These are phyloP conservation scores for Barypeithes pellucidus DNA, from an alignment of 2,888 invertebrate species.

Conservation along the genomic window DNA sequence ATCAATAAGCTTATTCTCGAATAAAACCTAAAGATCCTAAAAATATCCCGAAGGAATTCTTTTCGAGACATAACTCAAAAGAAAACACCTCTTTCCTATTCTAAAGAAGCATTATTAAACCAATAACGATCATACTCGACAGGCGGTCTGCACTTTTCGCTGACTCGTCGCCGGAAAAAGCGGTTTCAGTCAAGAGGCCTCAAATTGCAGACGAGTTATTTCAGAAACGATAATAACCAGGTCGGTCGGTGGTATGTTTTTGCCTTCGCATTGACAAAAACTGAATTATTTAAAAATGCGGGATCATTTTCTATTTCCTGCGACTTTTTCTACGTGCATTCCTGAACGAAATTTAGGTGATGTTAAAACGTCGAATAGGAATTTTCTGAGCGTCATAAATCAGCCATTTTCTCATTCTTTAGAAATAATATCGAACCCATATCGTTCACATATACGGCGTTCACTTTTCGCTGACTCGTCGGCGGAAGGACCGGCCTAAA, in stretches of 20 bases:
- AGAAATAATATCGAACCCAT: constrained; percentile 51
- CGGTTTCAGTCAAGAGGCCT: constrained; percentile 37
- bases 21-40: constrained; percentile 24
- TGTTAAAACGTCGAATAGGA: constrained; percentile 22
- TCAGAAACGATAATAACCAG: constrained; percentile 34
- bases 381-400: constrained; percentile 29
- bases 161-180: constrained; percentile 40
- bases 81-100: constrained; percentile 48
- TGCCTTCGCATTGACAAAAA: background rate
- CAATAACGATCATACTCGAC: constrained; percentile 48
- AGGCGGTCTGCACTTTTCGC: constrained; percentile 50
- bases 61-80: constrained; percentile 37
- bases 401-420: constrained; percentile 44
- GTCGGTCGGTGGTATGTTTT: constrained; percentile 37
- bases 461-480: too few relatives aligned
- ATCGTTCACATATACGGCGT: constrained; percentile 6
- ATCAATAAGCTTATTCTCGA: background rate
- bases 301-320: too few relatives aligned
- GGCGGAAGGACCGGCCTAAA: too few relatives aligned
- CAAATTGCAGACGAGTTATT: constrained; percentile 45
- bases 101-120: constrained; percentile 52
- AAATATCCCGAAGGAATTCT: constrained; percentile 29
- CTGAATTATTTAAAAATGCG: too few relatives aligned
- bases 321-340: too few relatives aligned
- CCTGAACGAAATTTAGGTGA: too few relatives aligned